Conservation (phyloP, 2,797 vertebrate genomes). For the Luscinia megarhynchos region DNA sequence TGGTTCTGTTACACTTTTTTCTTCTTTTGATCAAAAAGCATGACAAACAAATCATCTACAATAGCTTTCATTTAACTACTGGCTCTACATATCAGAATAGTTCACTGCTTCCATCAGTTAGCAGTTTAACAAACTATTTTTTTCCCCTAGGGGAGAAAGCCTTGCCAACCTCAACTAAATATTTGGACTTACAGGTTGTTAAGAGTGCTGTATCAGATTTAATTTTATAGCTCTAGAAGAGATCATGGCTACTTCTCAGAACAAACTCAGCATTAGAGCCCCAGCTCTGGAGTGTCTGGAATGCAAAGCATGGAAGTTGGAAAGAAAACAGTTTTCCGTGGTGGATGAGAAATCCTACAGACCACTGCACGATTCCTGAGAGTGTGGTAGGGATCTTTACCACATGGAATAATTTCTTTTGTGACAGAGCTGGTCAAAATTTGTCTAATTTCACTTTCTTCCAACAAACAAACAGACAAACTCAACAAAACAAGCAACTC, state of each 20-base stretch:
- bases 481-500: neutral
- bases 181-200: constrained; percentile 41
- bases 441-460: neutral
- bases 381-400: neutral
- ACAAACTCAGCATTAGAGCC: neutral
- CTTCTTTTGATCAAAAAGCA: constrained; percentile 27
- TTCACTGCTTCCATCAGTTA: neutral
- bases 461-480: neutral
- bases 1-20: neutral
- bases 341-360: neutral
- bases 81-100: neutral
- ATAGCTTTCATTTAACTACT: neutral
- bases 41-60: constrained; percentile 17
- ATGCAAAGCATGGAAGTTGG: neutral
- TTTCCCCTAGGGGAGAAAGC: neutral
- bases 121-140: neutral
- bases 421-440: neutral
- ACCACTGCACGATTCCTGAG: neutral
- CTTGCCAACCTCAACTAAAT: neutral
- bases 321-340: neutral
- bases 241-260: neutral
- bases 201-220: neutral
- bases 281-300: neutral
- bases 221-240: constrained; percentile 19
- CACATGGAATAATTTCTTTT: neutral